A percentile compares a stretch with the other conserved stretches of the same genome.
These are phyloP conservation scores for Plebejus argus DNA, from an alignment of 2,888 invertebrate species.

Conservation along the genomic window DNA sequence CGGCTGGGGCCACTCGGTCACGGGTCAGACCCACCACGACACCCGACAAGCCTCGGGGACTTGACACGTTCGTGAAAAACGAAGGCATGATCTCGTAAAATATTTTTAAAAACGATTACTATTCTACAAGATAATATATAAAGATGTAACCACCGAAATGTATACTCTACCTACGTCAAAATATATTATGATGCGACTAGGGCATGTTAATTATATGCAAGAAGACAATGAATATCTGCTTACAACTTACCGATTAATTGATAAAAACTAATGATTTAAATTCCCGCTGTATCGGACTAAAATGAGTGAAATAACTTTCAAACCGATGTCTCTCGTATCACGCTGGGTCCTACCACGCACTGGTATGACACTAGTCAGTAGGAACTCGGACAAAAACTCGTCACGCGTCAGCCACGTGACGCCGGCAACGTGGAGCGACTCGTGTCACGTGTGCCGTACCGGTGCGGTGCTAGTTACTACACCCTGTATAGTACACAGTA, in stretches of 20 bases:
- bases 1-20: neutral
- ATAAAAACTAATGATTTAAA: too few relatives aligned
- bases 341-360: neutral
- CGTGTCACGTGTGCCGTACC: neutral
- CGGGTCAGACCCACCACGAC: too few relatives aligned
- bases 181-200: too few relatives aligned
- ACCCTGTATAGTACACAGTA: neutral
- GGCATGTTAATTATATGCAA: too few relatives aligned
- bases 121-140: too few relatives aligned
- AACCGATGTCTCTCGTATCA: neutral
- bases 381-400: constrained; percentile 5
- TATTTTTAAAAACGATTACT: too few relatives aligned
- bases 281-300: neutral
- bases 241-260: too few relatives aligned
- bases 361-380: neutral
- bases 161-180: too few relatives aligned
- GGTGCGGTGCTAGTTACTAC: neutral
- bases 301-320: neutral
- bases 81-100: too few relatives aligned
- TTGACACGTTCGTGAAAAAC: neutral
- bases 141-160: too few relatives aligned
- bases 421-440: neutral
- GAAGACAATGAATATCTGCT: too few relatives aligned
- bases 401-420: neutral
- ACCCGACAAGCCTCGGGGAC: neutral